These are phyloP conservation scores for Atlantisia rogersi DNA, from an alignment of 2,113 vertebrate species.

Conservation along the genomic window DNA sequence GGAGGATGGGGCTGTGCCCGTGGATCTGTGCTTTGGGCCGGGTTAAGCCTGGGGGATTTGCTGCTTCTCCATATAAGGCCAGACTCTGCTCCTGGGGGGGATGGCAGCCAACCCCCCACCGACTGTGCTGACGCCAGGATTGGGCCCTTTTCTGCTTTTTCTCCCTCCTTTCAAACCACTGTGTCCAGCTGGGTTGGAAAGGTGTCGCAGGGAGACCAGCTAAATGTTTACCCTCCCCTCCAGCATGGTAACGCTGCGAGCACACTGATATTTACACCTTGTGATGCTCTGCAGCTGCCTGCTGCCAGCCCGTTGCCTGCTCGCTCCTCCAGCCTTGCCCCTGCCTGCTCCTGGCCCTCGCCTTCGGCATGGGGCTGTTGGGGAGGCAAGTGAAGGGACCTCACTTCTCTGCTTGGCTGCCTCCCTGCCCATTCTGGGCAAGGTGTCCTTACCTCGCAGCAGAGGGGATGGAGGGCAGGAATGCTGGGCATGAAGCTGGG, in stretches of 20 bases:
- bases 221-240: constrained; percentile 24
- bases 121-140: neutral
- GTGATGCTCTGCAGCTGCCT: neutral
- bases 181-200: neutral
- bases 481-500: fast-evolving
- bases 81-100: neutral
- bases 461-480: neutral
- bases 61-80: constrained; percentile 48
- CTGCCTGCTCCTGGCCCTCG: fast-evolving
- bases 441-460: neutral
- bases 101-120: neutral
- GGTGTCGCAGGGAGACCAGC: neutral
- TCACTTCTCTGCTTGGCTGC: neutral
- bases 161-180: neutral
- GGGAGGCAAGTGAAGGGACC: neutral
- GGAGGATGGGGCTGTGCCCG: neutral
- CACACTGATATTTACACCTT: neutral
- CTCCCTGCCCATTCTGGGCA: neutral
- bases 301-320: neutral
- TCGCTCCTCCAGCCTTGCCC: neutral
- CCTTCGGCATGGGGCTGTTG: fast-evolving
- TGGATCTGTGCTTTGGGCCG: neutral
- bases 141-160: neutral
- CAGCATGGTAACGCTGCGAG: neutral
- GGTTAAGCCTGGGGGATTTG: neutral